Evolutionary conservation across 2,797 vertebrate genomes (phyloP), one percentile per base, ranked within the genome.

Genomic region (Leptodactylus fallax): DNA sequence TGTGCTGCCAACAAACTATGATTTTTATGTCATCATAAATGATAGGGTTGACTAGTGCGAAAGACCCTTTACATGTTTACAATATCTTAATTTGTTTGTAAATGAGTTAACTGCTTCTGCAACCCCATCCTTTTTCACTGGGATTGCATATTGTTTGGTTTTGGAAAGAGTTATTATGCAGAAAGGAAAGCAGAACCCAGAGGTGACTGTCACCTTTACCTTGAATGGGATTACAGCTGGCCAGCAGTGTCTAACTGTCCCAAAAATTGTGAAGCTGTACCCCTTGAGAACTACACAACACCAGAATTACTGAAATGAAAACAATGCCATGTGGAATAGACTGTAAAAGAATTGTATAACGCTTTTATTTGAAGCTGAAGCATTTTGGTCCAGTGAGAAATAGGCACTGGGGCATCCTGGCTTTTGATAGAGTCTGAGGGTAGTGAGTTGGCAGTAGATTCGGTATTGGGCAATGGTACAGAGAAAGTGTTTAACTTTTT

Each of bases 211-310:
- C 49, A 53, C 19, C 47, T 51, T 76, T 23, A 53, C 21, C 21
- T n/a, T 53, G 21, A 76, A 76, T 76, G 21, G 72, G n/a, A 76
- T 53, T 76, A 76, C 49, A 76, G 21, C 21, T 76, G 51, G 72
- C 72, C 72, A 76, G 72, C 47, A 76, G 72, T 51, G 12, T 74
- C 45, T 21, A 76, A 23, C 19, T 76, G 72, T 76, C 72, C 49
- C 47, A 76, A 23, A 76, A 53, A 76, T 53, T 76, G 72, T 23
- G 45, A 76, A 23, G 47, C 12, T 23, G 49, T 23, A 53, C 13
- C 72, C 72, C 72, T 23, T 14, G 49, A 76, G 47, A 76, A n/a
- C 47, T 51, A 23, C 47, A 23, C 10, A 7, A 11, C 21, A 53
- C 12, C 5, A 23, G 72, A 51, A 76, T 51, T 6, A 23, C 47